These are phyloP conservation scores for Bombus affinis DNA, from an alignment of 1,140 invertebrate genomes.

Conservation along the genomic window DNA sequence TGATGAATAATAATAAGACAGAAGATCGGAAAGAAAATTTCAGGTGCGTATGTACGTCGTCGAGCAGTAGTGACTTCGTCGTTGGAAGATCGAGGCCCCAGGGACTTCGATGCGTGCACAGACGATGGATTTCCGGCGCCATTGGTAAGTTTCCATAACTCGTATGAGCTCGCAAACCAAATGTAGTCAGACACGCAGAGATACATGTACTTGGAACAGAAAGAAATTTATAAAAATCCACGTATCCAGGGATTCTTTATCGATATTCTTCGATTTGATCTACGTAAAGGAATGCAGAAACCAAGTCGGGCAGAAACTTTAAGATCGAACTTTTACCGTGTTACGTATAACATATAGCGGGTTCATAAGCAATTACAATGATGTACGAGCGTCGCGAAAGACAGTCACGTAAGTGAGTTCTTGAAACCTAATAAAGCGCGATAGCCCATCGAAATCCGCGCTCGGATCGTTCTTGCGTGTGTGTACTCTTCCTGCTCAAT, in stretches of 20 bases:
- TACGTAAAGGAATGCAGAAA: not conserved
- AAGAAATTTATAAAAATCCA: not conserved
- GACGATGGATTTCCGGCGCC: conserved; percentile 27
- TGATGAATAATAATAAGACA: not conserved
- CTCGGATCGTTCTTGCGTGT: not conserved
- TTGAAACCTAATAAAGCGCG: conserved; percentile 1
- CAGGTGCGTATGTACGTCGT: not conserved
- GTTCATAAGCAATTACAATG: not conserved
- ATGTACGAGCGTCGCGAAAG: not conserved
- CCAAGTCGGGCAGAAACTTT: not conserved
- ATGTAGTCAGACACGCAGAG: not conserved
- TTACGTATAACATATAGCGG: not conserved
- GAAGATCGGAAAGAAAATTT: not conserved
- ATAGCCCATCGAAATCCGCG: conserved; percentile 1
- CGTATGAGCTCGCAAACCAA: not conserved
- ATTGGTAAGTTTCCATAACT: conserved; percentile 44
- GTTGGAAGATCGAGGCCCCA: not conserved
- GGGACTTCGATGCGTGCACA: conserved; percentile 53
- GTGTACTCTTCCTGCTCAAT: conserved; percentile 1
- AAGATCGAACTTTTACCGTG: not conserved
- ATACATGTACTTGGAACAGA: not conserved
- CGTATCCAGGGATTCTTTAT: not conserved
- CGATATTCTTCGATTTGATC: not conserved
- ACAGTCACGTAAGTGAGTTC: not conserved
- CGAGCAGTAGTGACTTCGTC: conserved; percentile 27